A percentile compares a stretch with the other conserved stretches of the same genome.
These are phyloP conservation scores for Melanotus villosus DNA, from an alignment of 2,888 invertebrate species.

Conservation along the genomic window DNA sequence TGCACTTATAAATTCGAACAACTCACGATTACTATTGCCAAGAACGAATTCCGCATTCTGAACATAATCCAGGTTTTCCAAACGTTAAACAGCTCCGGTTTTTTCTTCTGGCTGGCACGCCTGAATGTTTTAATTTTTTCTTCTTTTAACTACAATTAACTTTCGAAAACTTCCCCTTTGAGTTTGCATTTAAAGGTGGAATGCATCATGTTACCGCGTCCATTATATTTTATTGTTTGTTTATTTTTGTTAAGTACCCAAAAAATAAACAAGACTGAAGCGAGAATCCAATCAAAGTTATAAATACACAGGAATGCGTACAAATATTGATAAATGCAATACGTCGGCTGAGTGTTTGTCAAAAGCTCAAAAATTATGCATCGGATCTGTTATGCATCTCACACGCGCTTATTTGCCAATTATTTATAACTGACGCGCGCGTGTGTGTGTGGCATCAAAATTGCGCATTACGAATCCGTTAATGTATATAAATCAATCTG, in stretches of 20 bases:
- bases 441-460: constrained; percentile 26
- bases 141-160: neutral
- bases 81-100: constrained; percentile 7
- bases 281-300: neutral
- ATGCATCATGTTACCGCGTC: too few relatives aligned
- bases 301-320: constrained; percentile 20
- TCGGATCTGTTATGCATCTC: constrained; percentile 30
- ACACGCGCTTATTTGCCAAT: constrained; percentile 25
- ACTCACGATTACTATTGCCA: constrained; percentile 14
- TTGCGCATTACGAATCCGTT: constrained; percentile 11
- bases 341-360: constrained; percentile 10
- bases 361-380: constrained; percentile 13
- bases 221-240: constrained; percentile 14
- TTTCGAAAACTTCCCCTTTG: too few relatives aligned
- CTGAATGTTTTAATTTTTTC: neutral
- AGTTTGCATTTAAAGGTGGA: too few relatives aligned
- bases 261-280: constrained; percentile 6
- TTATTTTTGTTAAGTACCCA: neutral
- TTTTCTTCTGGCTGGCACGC: neutral
- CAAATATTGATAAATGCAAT: constrained; percentile 22
- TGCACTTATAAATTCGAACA: neutral
- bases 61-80: constrained; percentile 25
- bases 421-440: constrained; percentile 34
- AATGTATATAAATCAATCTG: constrained; percentile 22
- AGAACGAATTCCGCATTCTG: constrained; percentile 35